Base-by-base conservation (phyloP, 2,888 invertebrate species). In the Cataglyphis cursor region DNA sequence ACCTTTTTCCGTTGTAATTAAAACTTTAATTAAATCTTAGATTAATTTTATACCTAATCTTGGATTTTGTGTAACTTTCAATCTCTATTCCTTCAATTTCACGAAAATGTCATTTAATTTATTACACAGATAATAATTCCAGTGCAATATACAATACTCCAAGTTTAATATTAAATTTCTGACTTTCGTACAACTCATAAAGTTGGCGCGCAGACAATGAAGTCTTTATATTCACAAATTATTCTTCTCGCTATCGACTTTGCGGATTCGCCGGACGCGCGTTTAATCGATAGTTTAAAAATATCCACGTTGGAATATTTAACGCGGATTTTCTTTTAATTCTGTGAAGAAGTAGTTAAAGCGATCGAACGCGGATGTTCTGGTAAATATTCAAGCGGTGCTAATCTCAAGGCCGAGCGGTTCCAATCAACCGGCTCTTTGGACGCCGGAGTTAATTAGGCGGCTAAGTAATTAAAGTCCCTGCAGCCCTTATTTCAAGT, bases 391-490 rank as follows among this genome's bases (percentile, higher is more conserved):
- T 78, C 78, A 70, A 78, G 57, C 18, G 48, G 21, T 57, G 72
- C 41, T 57, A 78, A 78, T 78, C 78, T 35, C 9, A 57, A 59
- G 70, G 41, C n/a, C 70, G 41, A 15, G 68, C 57, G 41, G 15
- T 44, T 44, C 78, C 70, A 59, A 78, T 78, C 78, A 31, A 31
- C 2, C 44, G 78, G 12, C 44, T 59, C 70, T 59, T 59, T 59
- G 18, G 18, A 31, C 72, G 73, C 10, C 72, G 8, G 24, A 59
- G 59, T 80, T 80, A 80, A 80, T 80, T 72, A 80, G 51, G 78
- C 78, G 72, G 35, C 78, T 59, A 72, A 80, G 78, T 59, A 80
- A 80, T 72, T 80, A 80, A 72, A 80, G 72, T 72, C 73, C 41
- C 31, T 15, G 57, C 70, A 57, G 68, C 21, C 28, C 73, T 80